Base-by-base conservation (phyloP, 2,113 vertebrate species). In the Poeciliopsis retropinna region DNA sequence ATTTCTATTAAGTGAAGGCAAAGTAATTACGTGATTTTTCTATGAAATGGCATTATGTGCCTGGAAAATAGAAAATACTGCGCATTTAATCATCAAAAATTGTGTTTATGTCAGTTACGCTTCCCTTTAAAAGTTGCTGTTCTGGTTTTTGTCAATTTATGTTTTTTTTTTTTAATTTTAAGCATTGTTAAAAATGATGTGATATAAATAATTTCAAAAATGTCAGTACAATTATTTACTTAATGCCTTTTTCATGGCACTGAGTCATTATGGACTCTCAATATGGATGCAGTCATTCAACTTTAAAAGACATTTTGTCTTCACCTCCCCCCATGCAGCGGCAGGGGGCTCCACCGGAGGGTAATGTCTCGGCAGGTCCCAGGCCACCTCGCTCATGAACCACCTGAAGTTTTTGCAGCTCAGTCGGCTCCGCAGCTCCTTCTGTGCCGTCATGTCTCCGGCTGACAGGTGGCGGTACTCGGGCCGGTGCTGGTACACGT, bases 301-400 rank as follows among this genome's bases (percentile, higher is more conserved):
- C 51, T 57, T 47, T 57, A 54, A 5, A 25, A 54, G 19, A 15
- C 44, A 37, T 37, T 2, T 54, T 54, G 54, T 14, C 27, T 30
- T 47, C 89, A 97, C 98, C 96, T 98, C 97, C 75, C 98, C 98
- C 98, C 98, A 99, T 0, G 98, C 97, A 0, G 96, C 97, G 0
- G 98, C 97, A 0, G 97, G 96, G 11, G 97, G 98, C 85, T 99
- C 98, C 92, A 99, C 97, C 0, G 97, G 97, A 0, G 98, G 98
- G 89, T 99, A 99, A 86, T 96, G 97, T 62, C 96, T 96, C 14
- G 97, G 95, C 86, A 99, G 91, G 78, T 99, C 98, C 98, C 98
- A 99, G 0, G 98, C 98, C 0, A 99, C 96, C 77, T 97, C 88
- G 0, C 75, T 96, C 98, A 99, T 99, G 90, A 99, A 99, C 98